Percentiles rank a stretch among this genome's conserved stretches.
These are phyloP conservation scores for Dichetophora obliterata DNA, from an alignment of 2,888 invertebrate genomes.

Conservation along the genomic window DNA sequence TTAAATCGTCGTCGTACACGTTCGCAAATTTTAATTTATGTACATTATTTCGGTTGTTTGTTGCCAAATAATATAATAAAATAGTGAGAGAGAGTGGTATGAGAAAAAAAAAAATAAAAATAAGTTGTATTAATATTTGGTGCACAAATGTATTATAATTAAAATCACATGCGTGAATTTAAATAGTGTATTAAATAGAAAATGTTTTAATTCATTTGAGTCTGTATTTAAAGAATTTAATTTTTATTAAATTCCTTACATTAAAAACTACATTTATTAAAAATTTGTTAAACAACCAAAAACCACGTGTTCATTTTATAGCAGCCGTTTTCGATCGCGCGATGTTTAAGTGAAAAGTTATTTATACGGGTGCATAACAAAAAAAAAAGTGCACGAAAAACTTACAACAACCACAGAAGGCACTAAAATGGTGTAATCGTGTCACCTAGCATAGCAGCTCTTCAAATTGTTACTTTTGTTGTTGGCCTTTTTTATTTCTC, in stretches of 20 bases:
- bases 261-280: no score
- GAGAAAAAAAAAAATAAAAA: neutral
- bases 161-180: neutral
- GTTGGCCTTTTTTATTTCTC: neutral
- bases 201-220: neutral
- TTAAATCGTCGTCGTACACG: neutral
- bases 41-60: neutral
- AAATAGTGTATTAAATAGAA: constrained; percentile 9
- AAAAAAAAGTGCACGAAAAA: neutral
- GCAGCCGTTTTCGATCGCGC: no score
- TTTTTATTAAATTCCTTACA: no score
- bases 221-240: no score
- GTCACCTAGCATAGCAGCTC: constrained; percentile 3
- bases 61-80: neutral
- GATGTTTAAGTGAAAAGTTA: no score
- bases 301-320: no score
- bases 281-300: neutral
- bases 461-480: constrained; percentile 2
- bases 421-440: constrained; percentile 3
- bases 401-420: neutral
- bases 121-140: neutral
- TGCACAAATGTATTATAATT: neutral
- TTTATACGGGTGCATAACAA: no score
- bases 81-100: neutral
- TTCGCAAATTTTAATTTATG: neutral